Conservation (phyloP, 2,888 invertebrate species). For the Pycnomerus fuliginosus region DNA sequence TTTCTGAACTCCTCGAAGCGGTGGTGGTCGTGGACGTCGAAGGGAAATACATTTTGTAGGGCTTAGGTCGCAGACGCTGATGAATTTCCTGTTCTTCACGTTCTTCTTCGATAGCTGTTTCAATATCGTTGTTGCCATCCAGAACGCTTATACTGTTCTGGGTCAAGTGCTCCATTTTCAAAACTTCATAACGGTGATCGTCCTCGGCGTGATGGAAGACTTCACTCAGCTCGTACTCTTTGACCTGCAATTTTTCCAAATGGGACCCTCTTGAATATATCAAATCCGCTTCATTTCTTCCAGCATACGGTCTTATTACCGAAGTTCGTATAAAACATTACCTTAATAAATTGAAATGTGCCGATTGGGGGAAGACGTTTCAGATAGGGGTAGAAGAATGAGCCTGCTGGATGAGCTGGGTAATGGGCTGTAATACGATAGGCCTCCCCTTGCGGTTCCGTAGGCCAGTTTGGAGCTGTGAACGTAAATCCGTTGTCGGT, state of each 20-base stretch:
- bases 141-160: slow-evolving; percentile 63
- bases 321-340: slow-evolving; percentile 45
- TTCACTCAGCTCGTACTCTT: slow-evolving; percentile 85
- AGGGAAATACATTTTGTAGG: slow-evolving; percentile 38
- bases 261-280: no score
- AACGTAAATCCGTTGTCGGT: slow-evolving; percentile 95
- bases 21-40: slow-evolving; percentile 30
- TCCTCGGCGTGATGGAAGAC: slow-evolving; percentile 82
- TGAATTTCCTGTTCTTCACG: slow-evolving; percentile 64
- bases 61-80: slow-evolving; percentile 34
- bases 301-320: background rate
- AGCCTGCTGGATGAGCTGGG: slow-evolving; percentile 90
- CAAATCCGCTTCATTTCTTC: no score
- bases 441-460: slow-evolving; percentile 84
- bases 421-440: slow-evolving; percentile 85
- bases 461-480: slow-evolving; percentile 95
- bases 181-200: slow-evolving; percentile 72
- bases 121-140: slow-evolving; percentile 68
- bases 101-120: slow-evolving; percentile 79
- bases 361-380: slow-evolving; percentile 87
- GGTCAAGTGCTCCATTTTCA: slow-evolving; percentile 60
- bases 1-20: slow-evolving; percentile 22
- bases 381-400: slow-evolving; percentile 90
- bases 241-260: slow-evolving; percentile 63
- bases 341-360: slow-evolving; percentile 89